Percentiles rank a stretch among this genome's conserved stretches.
Conservation (phyloP, 64 coral and sea anemone genomes). For the Platygyra sinensis region DNA sequence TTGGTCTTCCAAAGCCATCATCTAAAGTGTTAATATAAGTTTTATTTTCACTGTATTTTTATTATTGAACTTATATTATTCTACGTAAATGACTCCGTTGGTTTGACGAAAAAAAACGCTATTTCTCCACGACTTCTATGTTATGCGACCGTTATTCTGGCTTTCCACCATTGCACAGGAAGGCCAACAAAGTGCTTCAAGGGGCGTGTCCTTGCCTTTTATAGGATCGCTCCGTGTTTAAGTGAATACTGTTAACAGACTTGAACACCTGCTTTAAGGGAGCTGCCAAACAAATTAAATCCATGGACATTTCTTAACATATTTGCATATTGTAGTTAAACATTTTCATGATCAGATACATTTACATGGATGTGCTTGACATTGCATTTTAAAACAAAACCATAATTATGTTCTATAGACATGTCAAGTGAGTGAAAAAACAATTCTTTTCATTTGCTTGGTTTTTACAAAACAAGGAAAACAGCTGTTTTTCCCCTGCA, state of each 20-base stretch:
- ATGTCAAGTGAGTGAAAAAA: slow-evolving; percentile 25
- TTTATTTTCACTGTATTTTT: too few species aligned
- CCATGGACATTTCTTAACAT: background rate
- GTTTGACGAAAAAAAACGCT: too few species aligned
- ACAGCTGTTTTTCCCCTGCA: slow-evolving; percentile 20
- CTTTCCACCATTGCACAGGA: too few species aligned
- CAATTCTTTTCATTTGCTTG: slow-evolving; percentile 23
- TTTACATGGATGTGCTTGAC: background rate
- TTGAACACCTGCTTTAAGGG: slow-evolving; percentile 9
- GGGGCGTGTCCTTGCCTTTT: too few species aligned
- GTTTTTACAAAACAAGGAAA: slow-evolving; percentile 17
- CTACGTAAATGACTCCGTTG: too few species aligned
- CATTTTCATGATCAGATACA: background rate
- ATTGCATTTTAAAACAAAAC: slow-evolving; percentile 24
- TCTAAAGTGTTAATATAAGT: too few species aligned
- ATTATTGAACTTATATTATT: too few species aligned
- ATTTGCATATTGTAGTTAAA: slow-evolving; percentile 7
- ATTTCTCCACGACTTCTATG: too few species aligned
- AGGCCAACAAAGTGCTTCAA: too few species aligned
- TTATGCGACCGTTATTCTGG: too few species aligned
- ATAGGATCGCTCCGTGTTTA: too few species aligned
- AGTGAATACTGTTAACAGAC: slow-evolving; percentile 9
- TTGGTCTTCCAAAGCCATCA: too few species aligned
- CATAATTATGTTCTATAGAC: background rate
- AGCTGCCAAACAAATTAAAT: slow-evolving; percentile 17